Percentiles rank a stretch among this genome's conserved stretches.
phyloP scores from a whole-genome alignment of 2,113 vertebrate species.

The Hippolais icterina region DNA sequence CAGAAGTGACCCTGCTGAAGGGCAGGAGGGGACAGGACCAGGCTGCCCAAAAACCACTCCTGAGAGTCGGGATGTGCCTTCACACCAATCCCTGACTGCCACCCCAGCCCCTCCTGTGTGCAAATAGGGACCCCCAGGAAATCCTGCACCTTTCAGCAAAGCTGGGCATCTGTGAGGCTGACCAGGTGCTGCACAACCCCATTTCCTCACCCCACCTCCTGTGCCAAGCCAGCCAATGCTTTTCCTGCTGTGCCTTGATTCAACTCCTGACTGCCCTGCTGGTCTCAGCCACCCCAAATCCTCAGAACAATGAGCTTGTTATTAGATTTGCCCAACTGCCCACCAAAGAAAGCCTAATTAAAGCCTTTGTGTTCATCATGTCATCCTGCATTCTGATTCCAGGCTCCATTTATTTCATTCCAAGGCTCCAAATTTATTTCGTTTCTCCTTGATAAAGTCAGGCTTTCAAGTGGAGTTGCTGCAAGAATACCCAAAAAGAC shows the following conservation, averaged over 20 bases:
- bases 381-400: neutral
- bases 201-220: neutral
- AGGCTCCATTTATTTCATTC: neutral
- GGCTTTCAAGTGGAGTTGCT: neutral
- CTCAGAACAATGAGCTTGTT: neutral
- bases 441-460: neutral
- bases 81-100: neutral
- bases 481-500: neutral
- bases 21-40: neutral
- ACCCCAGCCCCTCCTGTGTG: neutral
- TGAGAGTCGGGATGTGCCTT: neutral
- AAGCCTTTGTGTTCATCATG: neutral
- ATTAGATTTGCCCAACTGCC: neutral
- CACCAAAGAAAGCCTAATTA: neutral
- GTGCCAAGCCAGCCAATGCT: fast-evolving
- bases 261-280: neutral
- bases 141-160: neutral
- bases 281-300: neutral
- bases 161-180: neutral
- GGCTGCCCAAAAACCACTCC: neutral
- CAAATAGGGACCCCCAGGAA: neutral
- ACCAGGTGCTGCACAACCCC: neutral
- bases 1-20: neutral
- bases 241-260: neutral
- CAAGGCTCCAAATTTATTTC: neutral